Percentiles rank a stretch among this genome's conserved stretches.
These are phyloP conservation scores for Gopherus flavomarginatus DNA, from an alignment of 2,113 vertebrate genomes.

Conservation along the genomic window DNA sequence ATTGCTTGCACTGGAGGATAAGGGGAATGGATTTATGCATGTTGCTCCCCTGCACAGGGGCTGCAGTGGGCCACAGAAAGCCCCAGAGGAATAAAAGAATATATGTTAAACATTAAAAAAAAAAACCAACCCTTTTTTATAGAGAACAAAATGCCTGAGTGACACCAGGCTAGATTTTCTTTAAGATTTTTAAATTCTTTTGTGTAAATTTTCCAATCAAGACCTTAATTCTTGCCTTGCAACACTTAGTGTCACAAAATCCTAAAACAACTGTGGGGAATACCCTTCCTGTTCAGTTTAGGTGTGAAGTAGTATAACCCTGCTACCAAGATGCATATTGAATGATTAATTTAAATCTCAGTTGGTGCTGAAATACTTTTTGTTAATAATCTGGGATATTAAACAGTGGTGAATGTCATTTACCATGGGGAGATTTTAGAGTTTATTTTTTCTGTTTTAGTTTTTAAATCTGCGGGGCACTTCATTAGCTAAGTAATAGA, in stretches of 20 bases:
- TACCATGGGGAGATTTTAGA: background rate
- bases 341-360: background rate
- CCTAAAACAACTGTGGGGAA: background rate
- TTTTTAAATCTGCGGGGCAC: background rate
- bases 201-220: background rate
- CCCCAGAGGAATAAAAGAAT: background rate
- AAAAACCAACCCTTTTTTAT: background rate
- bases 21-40: background rate
- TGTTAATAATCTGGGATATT: background rate
- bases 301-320: background rate
- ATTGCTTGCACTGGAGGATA: background rate
- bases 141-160: background rate
- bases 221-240: background rate
- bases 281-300: background rate
- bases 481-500: background rate
- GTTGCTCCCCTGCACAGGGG: background rate
- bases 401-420: background rate
- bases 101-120: background rate
- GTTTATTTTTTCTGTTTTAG: background rate
- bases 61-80: background rate
- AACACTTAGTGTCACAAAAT: background rate
- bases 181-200: background rate
- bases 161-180: background rate
- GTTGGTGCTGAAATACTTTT: background rate
- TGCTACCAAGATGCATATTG: background rate